These are phyloP conservation scores for Acestrorhynchus altus DNA, from an alignment of 2,797 vertebrate species.

Conservation along the genomic window DNA sequence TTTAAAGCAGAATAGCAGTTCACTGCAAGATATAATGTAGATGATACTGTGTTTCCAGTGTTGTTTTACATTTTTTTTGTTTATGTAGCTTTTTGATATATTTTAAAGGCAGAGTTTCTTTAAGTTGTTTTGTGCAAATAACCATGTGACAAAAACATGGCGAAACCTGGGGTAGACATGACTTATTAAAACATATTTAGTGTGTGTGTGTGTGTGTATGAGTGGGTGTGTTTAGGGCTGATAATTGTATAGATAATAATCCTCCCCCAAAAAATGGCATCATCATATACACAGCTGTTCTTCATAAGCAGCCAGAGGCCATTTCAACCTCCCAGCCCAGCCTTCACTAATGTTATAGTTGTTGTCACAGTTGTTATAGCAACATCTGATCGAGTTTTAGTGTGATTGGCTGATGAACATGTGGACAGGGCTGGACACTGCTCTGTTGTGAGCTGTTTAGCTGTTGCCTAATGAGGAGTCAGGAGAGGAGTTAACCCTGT, in stretches of 20 bases:
- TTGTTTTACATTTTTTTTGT: too few species aligned
- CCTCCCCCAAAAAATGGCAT: constrained; percentile 7
- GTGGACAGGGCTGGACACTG: constrained; percentile 19
- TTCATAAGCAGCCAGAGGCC: not conserved
- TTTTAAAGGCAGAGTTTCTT: too few species aligned
- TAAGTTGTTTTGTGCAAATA: too few species aligned
- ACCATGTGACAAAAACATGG: too few species aligned
- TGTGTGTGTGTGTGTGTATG: not conserved
- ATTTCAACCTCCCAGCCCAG: constrained; percentile 44
- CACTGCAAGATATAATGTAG: too few species aligned
- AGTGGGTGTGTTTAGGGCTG: not conserved
- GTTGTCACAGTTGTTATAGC: constrained; percentile 47
- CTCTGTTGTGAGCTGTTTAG: constrained; percentile 49
- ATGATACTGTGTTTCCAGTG: too few species aligned
- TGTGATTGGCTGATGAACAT: constrained; percentile 31
- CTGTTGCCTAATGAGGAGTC: not conserved
- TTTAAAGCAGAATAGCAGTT: too few species aligned
- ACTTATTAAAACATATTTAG: not conserved
- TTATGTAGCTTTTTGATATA: too few species aligned
- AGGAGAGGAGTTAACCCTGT: constrained; percentile 18
- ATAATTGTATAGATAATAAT: too few species aligned
- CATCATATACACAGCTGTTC: constrained; percentile 7
- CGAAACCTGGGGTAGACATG: too few species aligned
- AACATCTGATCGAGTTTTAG: constrained; percentile 50
- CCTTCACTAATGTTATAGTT: constrained; percentile 55